phyloP scores from a whole-genome alignment of 2,797 vertebrate species.

The Valencia hispanica region DNA sequence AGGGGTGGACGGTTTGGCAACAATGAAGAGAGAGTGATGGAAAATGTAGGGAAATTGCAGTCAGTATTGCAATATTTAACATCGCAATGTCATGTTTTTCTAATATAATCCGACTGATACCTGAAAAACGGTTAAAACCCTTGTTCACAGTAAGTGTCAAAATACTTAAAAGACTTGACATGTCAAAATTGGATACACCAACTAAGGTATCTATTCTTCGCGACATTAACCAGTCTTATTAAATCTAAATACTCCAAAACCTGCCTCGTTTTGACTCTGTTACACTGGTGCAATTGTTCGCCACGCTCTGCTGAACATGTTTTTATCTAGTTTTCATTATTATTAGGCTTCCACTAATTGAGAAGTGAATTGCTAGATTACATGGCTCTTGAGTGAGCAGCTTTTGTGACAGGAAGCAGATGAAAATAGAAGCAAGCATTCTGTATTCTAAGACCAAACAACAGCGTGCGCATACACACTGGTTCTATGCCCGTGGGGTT shows the following conservation, averaged over 20 bases:
- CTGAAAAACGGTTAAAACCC: neutral
- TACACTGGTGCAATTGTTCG: constrained; percentile 4
- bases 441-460: constrained; percentile 30
- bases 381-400: constrained; percentile 56
- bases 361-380: constrained; percentile 69
- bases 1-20: neutral
- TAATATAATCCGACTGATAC: neutral
- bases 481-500: constrained; percentile 13
- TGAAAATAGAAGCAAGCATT: constrained; percentile 58
- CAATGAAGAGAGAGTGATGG: neutral
- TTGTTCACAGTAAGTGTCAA: neutral
- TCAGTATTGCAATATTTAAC: neutral
- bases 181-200: neutral
- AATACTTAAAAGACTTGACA: neutral
- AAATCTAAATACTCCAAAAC: constrained; percentile 13
- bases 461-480: constrained; percentile 10
- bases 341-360: constrained; percentile 69
- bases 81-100: neutral
- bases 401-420: constrained; percentile 46
- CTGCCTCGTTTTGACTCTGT: constrained; percentile 4
- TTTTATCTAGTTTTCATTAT: constrained; percentile 64
- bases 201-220: neutral
- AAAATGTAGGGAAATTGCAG: neutral
- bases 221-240: neutral
- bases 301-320: constrained; percentile 6